Evolutionary conservation across 2,888 invertebrate genomes (phyloP).

Genomic region (Liopterus haemorrhoidalis): DNA sequence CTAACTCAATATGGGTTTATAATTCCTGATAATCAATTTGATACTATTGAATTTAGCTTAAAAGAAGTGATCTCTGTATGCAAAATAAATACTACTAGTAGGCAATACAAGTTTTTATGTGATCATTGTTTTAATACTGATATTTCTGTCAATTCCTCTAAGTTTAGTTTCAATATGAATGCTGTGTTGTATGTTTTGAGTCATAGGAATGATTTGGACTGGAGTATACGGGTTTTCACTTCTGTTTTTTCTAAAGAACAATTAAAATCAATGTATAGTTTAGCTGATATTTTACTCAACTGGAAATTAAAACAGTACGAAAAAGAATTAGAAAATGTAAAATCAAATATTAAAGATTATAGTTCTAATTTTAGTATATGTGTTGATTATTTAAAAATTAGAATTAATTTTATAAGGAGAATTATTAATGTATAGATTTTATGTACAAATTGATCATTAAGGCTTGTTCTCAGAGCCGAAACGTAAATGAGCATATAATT

Average conservation of each 20-base stretch:
- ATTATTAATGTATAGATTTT: too few relatives aligned
- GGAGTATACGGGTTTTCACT: conserved; percentile 29
- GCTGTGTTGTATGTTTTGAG: conserved; percentile 38
- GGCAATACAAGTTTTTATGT: conserved; percentile 56
- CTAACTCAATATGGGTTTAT: conserved; percentile 84
- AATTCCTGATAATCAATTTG: conserved; percentile 60
- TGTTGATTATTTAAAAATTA: conserved; percentile 24
- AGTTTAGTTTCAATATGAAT: conserved; percentile 61
- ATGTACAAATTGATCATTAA: too few relatives aligned
- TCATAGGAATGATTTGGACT: conserved; percentile 27
- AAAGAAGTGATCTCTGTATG: conserved; percentile 50
- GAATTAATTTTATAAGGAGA: conserved; percentile 22
- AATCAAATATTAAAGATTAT: not conserved
- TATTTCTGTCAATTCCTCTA: conserved; percentile 58
- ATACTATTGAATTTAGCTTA: conserved; percentile 58
- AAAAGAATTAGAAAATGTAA: conserved; percentile 7
- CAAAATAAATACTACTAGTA: conserved; percentile 36
- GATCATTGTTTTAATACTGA: conserved; percentile 56
- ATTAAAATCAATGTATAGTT: conserved; percentile 20
- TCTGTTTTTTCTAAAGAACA: conserved; percentile 24
- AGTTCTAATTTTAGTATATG: conserved; percentile 21
- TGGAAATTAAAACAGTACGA: conserved; percentile 15
- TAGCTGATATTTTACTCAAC: conserved; percentile 20
- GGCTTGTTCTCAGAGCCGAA: too few relatives aligned
- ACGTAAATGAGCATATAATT: too few relatives aligned